Evolutionary conservation across 1,140 invertebrate species (phyloP), one percentile per base, ranked within the genome.

Genomic region (Tetragonula clypearis): DNA sequence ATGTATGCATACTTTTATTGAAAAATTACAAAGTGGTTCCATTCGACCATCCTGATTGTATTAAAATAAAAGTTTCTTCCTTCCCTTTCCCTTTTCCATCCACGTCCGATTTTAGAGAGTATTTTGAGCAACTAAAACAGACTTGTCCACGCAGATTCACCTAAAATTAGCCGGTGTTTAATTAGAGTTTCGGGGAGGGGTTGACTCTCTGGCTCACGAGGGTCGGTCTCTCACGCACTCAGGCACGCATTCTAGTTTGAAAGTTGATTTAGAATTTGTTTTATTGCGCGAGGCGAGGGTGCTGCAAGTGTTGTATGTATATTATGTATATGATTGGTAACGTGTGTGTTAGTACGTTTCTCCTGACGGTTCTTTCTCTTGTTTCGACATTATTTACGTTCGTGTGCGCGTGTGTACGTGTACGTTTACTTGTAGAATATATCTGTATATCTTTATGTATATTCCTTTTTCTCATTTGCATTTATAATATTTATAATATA

Each of bases 231-330:
- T 71, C 87, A 85, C 78, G 65, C 87, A 88, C 74, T 79, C 88
- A 88, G 88, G 88, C 88, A 90, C 86, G 66, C 88, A 85, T 87
- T 82, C 85, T 90, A 90, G 77, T 86, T 91, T 89, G 88, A 84
- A 92, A 92, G 66, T 84, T 87, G 83, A 89, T 94, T 94, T 93
- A 93, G 92, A 93, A 93, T 93, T 92, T 90, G 91, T 89, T 93
- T 92, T 92, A 92, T 90, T 92, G 92, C 91, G 88, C 90, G 87
- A 92, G 83, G 87, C 86, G 78, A 90, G 77, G 73, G 82, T 87
- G 78, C 81, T 87, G 76, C 69, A 83, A 58, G 30, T 74, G 41
- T 41, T 30, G 35, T 55, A 19, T 75, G 60, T 53, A 58, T 72
- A 6, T 49, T 8, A 8, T 60, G 53, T 76, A 23, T 77, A 41